Evolutionary conservation across 2,888 invertebrate species (phyloP), one percentile per base, ranked within the genome.

Genomic region (Vesta saturnalis): DNA sequence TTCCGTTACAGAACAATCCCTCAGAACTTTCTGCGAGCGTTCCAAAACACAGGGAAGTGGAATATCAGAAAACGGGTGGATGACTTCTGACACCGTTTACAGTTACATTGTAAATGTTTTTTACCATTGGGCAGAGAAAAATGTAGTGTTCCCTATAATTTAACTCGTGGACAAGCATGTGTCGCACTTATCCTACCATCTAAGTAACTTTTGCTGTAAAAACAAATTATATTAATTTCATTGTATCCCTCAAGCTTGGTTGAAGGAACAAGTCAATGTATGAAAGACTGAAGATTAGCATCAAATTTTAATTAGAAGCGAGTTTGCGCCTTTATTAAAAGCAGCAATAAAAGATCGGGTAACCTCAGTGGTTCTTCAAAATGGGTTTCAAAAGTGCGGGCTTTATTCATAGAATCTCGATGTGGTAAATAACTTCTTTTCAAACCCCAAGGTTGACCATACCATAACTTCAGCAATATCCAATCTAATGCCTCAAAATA

Each of bases 61-160:
- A 62, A 81, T 76, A 69, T 80, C 81, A 1, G 83, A 84, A 10
- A 80, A 71, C 55, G 83, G 83, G 5, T 84, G 84, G 85, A 85
- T 82, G 83, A 83, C 79, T 8, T 72, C 76, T 1, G 79, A 79
- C 68, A 77, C 75, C 2, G 83, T 85, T 74, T 83, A 74, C 70
- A 80, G 83, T 71, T 83, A 78, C 69, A 77, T 83, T 1, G 74
- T 78, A 6, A 82, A 83, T 71, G 72, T 81, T 21, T 83, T 83
- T 73, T 66, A 78, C 69, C 78, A 78, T 52, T 84, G 82, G 81
- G 66, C 82, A 35, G 49, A 75, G n/a, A n/a, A n/a, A n/a, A n/a
- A n/a, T n/a, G n/a, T n/a, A n/a, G n/a, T n/a, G n/a, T n/a, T n/a
- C n/a, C 39, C 69, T 76, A 66, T n/a, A 76, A 80, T 61, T 64